Evolutionary conservation across 2,888 invertebrate genomes (phyloP).

Genomic region (Glaucopsyche alexis): DNA sequence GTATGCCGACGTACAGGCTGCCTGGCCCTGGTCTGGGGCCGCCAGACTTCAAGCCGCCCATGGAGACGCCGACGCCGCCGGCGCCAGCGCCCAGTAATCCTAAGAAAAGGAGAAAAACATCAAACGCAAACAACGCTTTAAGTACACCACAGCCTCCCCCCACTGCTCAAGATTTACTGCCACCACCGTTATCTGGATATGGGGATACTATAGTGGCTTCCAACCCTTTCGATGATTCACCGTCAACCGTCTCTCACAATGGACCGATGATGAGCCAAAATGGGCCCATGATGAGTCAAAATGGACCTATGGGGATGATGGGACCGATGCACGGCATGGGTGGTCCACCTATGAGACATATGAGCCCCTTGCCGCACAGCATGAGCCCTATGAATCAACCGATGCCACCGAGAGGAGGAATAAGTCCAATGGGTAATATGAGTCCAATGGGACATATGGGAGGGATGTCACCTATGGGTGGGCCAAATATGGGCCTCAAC

Average conservation of each 20-base stretch:
- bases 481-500: constrained; percentile 84
- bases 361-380: constrained; percentile 80
- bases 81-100: constrained; percentile 90
- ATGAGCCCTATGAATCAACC: constrained; percentile 83
- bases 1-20: constrained; percentile 89
- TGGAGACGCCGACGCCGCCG: constrained; percentile 84
- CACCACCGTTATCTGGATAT: constrained; percentile 93
- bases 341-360: constrained; percentile 83
- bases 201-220: constrained; percentile 96
- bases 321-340: constrained; percentile 82
- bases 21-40: constrained; percentile 85
- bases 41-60: constrained; percentile 86
- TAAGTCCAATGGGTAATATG: constrained; percentile 85
- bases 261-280: constrained; percentile 83
- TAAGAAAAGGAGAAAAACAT: constrained; percentile 92
- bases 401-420: constrained; percentile 82
- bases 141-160: constrained; percentile 85
- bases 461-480: constrained; percentile 85
- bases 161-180: constrained; percentile 87
- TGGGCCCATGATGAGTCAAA: constrained; percentile 84
- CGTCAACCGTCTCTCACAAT: constrained; percentile 81
- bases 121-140: constrained; percentile 83
- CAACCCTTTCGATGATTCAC: constrained; percentile 96
- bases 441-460: constrained; percentile 86
- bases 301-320: constrained; percentile 84